Evolutionary conservation across 2,797 vertebrate species (phyloP).

Genomic region (Crocidura indochinensis): DNA sequence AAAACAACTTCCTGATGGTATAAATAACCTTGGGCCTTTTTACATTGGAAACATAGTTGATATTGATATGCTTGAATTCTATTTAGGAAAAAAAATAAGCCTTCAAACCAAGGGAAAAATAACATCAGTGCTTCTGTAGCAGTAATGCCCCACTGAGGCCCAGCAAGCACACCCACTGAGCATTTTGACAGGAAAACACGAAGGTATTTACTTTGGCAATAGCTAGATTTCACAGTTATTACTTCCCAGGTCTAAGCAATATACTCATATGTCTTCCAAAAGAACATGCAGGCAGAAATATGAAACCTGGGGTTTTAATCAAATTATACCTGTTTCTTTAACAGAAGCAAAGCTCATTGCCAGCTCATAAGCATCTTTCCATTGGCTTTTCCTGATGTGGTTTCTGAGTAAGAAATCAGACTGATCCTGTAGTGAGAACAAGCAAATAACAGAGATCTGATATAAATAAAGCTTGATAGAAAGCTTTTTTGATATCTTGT

Average conservation of each 20-base stretch:
- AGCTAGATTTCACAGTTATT: conserved; percentile 73
- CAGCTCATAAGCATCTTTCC: conserved; percentile 63
- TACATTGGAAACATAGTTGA: conserved; percentile 33
- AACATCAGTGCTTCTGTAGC: conserved; percentile 6
- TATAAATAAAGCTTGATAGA: conserved; percentile 37
- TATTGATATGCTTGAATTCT: conserved; percentile 23
- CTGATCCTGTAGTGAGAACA: conserved; percentile 21
- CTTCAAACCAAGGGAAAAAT: conserved; percentile 52
- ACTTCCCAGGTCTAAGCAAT: conserved; percentile 71
- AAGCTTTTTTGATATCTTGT: conserved; percentile 29
- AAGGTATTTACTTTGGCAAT: conserved; percentile 75
- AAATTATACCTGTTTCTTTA: conserved; percentile 70
- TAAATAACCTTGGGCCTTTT: conserved; percentile 18
- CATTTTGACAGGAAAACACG: conserved; percentile 68
- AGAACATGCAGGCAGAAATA: conserved; percentile 55
- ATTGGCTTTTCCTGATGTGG: conserved; percentile 64
- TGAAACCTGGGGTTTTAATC: conserved; percentile 63
- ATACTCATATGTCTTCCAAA: conserved; percentile 69
- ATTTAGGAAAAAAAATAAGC: conserved; percentile 37
- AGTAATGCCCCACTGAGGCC: neutral
- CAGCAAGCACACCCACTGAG: conserved; percentile 29
- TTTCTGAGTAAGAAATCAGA: conserved; percentile 33
- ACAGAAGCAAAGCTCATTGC: conserved; percentile 50
- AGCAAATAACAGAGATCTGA: conserved; percentile 35
- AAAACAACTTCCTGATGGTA: conserved; percentile 39